Conservation (phyloP, 2,888 invertebrate genomes). For the Norana najaformis region DNA sequence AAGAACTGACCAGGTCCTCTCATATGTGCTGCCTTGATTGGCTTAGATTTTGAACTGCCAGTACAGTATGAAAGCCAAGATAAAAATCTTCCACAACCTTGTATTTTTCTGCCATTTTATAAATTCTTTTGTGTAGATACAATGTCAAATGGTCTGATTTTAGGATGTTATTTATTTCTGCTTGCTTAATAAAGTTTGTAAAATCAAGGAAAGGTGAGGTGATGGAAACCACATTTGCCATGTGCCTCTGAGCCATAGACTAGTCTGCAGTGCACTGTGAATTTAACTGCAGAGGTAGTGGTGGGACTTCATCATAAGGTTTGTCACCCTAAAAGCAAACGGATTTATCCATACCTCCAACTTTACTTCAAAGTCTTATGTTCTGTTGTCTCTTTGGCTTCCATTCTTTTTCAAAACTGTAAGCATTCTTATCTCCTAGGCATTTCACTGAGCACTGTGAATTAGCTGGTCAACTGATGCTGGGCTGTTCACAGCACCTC, state of each 20-base stretch:
- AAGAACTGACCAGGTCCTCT: conserved; percentile 7
- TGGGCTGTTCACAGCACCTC: no score
- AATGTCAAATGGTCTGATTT: neutral
- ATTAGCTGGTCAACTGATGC: neutral
- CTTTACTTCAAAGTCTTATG: neutral
- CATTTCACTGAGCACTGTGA: neutral
- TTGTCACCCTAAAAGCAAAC: neutral
- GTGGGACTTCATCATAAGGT: neutral
- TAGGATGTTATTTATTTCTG: neutral
- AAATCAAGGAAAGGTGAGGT: neutral
- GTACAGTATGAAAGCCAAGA: no score
- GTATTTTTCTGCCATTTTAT: neutral
- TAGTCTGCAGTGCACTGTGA: neutral
- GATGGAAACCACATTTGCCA: neutral
- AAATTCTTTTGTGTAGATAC: neutral
- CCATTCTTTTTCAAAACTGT: neutral
- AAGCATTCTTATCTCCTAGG: neutral
- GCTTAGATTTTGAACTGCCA: neutral
- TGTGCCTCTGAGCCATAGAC: neutral
- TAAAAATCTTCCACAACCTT: neutral
- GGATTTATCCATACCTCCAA: neutral
- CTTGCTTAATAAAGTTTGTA: neutral
- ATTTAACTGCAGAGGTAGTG: neutral
- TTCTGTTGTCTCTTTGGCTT: neutral
- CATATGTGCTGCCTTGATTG: neutral